A percentile compares a stretch with the other conserved stretches of the same genome.
These are phyloP conservation scores for Spea hammondii DNA, from an alignment of 2,797 vertebrate genomes.

Conservation along the genomic window DNA sequence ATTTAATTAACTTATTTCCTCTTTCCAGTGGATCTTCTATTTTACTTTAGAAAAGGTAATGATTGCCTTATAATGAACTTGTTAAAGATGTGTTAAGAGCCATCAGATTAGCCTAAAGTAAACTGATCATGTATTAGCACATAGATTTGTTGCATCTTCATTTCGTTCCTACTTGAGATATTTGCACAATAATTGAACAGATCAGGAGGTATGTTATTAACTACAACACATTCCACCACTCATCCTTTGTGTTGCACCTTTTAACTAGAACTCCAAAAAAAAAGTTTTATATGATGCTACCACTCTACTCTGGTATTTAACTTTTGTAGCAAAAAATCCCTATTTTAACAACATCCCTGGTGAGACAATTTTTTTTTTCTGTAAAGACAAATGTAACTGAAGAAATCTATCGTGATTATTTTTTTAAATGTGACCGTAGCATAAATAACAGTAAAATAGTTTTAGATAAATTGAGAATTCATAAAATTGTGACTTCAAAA, in stretches of 20 bases:
- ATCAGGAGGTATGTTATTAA: conserved; percentile 29
- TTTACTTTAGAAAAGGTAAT: conserved; percentile 47
- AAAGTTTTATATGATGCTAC: no score
- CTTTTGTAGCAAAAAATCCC: no score
- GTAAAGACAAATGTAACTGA: no score
- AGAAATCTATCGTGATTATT: no score
- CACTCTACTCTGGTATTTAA: no score
- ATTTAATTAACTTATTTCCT: conserved; percentile 51
- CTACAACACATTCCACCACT: conserved; percentile 19
- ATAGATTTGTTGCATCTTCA: conserved; percentile 28
- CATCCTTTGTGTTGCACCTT: neutral
- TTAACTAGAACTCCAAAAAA: neutral
- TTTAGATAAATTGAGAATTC: no score
- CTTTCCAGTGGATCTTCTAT: conserved; percentile 32
- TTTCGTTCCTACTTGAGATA: conserved; percentile 30
- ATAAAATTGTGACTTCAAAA: no score
- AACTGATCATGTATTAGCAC: conserved; percentile 47
- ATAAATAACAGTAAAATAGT: no score
- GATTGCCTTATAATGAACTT: conserved; percentile 50
- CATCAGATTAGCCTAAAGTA: conserved; percentile 39
- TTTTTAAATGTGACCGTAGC: no score
- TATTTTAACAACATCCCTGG: no score
- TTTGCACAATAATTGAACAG: conserved; percentile 43
- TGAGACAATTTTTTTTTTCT: no score
- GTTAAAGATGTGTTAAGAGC: conserved; percentile 49